Evolutionary conservation across 2,888 invertebrate genomes (phyloP).

Genomic region (Agriopis marginaria): DNA sequence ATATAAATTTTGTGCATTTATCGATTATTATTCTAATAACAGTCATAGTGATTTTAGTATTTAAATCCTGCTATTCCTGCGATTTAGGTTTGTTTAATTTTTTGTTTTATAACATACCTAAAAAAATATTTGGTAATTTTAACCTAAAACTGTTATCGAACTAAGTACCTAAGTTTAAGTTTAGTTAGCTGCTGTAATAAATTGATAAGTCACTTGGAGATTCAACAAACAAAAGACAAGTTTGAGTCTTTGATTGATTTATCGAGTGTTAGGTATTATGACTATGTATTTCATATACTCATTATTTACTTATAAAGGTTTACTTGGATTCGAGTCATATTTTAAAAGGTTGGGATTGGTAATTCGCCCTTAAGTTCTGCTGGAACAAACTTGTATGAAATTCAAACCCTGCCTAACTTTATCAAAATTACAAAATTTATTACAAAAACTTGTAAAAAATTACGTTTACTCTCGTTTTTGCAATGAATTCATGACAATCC

Average conservation of each 20-base stretch:
- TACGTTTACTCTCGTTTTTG: too few species aligned
- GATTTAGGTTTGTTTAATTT: conserved; percentile 24
- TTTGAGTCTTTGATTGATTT: conserved; percentile 77
- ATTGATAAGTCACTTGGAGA: conserved; percentile 78
- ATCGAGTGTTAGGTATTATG: conserved; percentile 55
- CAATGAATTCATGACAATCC: too few species aligned
- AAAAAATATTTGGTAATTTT: background rate
- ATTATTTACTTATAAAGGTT: conserved; percentile 9
- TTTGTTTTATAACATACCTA: background rate
- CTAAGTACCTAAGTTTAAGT: conserved; percentile 33
- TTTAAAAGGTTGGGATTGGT: conserved; percentile 1
- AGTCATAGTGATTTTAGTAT: conserved; percentile 42
- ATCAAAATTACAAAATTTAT: too few species aligned
- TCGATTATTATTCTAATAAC: conserved; percentile 30
- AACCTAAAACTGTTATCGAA: conserved; percentile 24
- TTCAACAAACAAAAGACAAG: conserved; percentile 67
- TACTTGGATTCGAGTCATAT: conserved; percentile 12
- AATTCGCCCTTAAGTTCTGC: background rate
- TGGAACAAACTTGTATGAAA: too few species aligned
- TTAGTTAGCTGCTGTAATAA: conserved; percentile 35
- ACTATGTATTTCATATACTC: conserved; percentile 60
- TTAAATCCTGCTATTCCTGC: conserved; percentile 4
- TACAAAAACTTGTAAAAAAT: too few species aligned
- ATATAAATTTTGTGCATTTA: conserved; percentile 41
- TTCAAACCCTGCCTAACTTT: too few species aligned